These are phyloP conservation scores for Penaeus chinensis DNA, from an alignment of 1,140 invertebrate genomes.

Conservation along the genomic window DNA sequence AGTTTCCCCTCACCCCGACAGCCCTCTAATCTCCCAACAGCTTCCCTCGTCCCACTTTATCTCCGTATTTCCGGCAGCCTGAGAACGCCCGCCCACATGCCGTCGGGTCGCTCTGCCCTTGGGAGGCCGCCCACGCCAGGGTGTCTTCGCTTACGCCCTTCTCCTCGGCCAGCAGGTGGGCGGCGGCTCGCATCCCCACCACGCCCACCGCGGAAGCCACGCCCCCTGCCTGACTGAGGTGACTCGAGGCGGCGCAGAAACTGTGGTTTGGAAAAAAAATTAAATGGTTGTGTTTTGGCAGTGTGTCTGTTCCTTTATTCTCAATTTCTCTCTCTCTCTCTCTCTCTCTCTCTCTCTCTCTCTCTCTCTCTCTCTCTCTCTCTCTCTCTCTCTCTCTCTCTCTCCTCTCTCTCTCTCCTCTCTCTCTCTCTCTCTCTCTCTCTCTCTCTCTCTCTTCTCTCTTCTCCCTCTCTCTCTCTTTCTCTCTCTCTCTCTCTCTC, in stretches of 20 bases:
- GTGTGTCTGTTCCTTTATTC: too few species aligned
- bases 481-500: too few species aligned
- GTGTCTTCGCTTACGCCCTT: not conserved
- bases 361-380: too few species aligned
- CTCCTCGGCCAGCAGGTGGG: conserved; percentile 1
- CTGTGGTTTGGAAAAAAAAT: not conserved
- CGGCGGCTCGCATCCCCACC: conserved; percentile 36
- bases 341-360: too few species aligned
- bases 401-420: too few species aligned
- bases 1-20: not conserved
- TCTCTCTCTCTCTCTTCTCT: too few species aligned
- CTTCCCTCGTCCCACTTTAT: not conserved
- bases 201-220: conserved; percentile 19
- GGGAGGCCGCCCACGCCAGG: conserved; percentile 25
- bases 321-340: too few species aligned
- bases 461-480: too few species aligned
- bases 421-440: too few species aligned
- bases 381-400: too few species aligned
- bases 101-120: conserved; percentile 23
- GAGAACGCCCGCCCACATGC: conserved; percentile 16
- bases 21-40: not conserved
- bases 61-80: not conserved
- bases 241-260: conserved; percentile 24
- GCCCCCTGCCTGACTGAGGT: conserved; percentile 26
- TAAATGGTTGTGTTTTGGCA: not conserved